phyloP scores from a whole-genome alignment of 2,888 invertebrate species.

The Erebia aethiops region DNA sequence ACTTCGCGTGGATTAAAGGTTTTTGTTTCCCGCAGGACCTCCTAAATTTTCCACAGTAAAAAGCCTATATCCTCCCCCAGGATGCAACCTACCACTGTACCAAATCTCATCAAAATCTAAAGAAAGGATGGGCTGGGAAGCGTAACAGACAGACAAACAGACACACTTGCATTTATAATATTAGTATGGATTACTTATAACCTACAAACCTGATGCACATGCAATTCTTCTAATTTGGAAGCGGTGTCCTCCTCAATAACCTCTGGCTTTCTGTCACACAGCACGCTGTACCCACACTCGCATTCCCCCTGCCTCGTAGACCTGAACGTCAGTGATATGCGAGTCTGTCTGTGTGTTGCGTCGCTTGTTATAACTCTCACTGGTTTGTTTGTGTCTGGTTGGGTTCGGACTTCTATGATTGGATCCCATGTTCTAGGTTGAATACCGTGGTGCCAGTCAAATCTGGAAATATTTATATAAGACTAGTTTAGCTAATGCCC shows the following conservation, averaged over 20 bases:
- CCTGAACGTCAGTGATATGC: slow-evolving; percentile 95
- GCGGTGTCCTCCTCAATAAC: slow-evolving; percentile 80
- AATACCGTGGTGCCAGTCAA: slow-evolving; percentile 95
- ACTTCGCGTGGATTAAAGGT: too few relatives aligned
- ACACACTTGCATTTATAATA: too few relatives aligned
- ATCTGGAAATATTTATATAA: slow-evolving; percentile 65
- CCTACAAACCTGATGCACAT: slow-evolving; percentile 87
- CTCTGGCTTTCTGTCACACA: slow-evolving; percentile 85
- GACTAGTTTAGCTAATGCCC: too few relatives aligned
- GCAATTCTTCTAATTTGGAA: slow-evolving; percentile 86
- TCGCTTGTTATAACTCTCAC: slow-evolving; percentile 58
- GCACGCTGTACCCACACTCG: slow-evolving; percentile 83
- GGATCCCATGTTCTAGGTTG: slow-evolving; percentile 91
- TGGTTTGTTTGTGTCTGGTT: slow-evolving; percentile 25
- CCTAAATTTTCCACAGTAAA: too few relatives aligned
- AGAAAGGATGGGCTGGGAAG: too few relatives aligned
- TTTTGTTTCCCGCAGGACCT: too few relatives aligned
- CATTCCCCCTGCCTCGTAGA: slow-evolving; percentile 83
- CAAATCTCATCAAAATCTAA: too few relatives aligned
- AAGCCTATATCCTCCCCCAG: too few relatives aligned
- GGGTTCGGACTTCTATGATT: slow-evolving; percentile 58
- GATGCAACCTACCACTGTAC: too few relatives aligned
- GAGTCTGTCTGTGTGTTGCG: slow-evolving; percentile 53
- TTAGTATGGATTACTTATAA: not conserved
- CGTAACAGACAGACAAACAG: too few relatives aligned